Evolutionary conservation across 2,113 vertebrate species (phyloP).

Genomic region (Lampris incognitus): DNA sequence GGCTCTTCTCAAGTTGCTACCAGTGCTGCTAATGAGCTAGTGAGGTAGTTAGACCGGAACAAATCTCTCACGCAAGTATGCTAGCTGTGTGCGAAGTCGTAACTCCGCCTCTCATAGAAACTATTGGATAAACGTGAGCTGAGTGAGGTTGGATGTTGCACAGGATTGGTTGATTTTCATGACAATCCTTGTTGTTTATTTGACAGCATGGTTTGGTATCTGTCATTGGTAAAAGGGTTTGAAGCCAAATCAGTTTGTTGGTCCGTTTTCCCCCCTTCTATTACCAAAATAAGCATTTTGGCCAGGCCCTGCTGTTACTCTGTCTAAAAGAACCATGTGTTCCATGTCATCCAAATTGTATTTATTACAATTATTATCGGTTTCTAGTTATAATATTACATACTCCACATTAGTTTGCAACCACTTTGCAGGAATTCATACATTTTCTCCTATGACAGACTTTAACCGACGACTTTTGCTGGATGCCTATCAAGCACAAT

Average conservation of each 20-base stretch:
- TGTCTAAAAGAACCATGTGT: too few relatives aligned
- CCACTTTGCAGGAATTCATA: too few relatives aligned
- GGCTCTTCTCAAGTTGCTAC: slow-evolving; percentile 69
- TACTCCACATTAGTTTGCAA: neutral
- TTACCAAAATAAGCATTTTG: neutral
- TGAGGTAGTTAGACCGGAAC: slow-evolving; percentile 66
- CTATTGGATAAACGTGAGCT: slow-evolving; percentile 54
- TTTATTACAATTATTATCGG: too few relatives aligned
- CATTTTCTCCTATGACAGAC: too few relatives aligned
- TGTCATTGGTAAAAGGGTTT: slow-evolving; percentile 12
- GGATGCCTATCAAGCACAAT: neutral
- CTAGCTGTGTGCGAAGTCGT: slow-evolving; percentile 42
- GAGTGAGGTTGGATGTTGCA: neutral
- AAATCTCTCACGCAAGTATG: slow-evolving; percentile 44
- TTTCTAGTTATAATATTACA: too few relatives aligned
- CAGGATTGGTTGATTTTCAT: slow-evolving; percentile 23
- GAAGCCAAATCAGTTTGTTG: neutral
- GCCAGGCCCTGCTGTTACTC: neutral
- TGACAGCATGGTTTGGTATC: slow-evolving; percentile 37
- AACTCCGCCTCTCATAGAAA: slow-evolving; percentile 32
- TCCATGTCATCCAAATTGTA: too few relatives aligned
- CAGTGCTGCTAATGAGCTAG: slow-evolving; percentile 59
- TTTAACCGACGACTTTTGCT: neutral
- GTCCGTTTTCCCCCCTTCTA: neutral
- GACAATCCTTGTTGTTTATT: slow-evolving; percentile 37